Conservation (phyloP, 2,113 vertebrate species). For the Cyanoramphus novaezelandiae region DNA sequence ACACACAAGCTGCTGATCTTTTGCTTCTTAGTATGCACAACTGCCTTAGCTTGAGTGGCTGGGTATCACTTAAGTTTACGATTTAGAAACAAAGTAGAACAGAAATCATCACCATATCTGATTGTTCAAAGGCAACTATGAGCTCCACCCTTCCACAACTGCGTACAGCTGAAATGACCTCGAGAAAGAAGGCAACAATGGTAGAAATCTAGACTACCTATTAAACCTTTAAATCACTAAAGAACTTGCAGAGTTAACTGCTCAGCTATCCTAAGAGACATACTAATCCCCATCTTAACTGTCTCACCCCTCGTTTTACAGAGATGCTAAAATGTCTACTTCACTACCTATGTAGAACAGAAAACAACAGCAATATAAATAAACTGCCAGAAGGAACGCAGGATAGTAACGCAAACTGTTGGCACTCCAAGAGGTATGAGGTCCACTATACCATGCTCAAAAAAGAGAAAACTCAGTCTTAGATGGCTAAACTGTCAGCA, state of each 20-base stretch:
- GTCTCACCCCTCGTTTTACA: neutral
- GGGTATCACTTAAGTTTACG: accelerated
- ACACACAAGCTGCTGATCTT: neutral
- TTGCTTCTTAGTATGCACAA: neutral
- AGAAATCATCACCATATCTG: neutral
- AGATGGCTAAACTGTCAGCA: neutral
- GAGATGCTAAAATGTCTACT: neutral
- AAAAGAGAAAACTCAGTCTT: neutral
- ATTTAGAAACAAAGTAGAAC: neutral
- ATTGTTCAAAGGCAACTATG: neutral
- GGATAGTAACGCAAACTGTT: neutral
- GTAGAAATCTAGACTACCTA: neutral
- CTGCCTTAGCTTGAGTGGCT: neutral
- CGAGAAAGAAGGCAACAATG: neutral
- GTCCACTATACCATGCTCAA: neutral
- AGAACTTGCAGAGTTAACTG: neutral
- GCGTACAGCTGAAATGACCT: neutral
- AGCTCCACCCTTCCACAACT: neutral
- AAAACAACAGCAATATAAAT: neutral
- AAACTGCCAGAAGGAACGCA: neutral
- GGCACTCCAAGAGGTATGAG: neutral
- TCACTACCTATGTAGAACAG: no score
- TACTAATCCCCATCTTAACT: neutral
- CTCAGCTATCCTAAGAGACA: neutral
- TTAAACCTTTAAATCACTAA: neutral